Conservation (phyloP, 92 coral and sea anemone genomes). For the Porites evermanni region DNA sequence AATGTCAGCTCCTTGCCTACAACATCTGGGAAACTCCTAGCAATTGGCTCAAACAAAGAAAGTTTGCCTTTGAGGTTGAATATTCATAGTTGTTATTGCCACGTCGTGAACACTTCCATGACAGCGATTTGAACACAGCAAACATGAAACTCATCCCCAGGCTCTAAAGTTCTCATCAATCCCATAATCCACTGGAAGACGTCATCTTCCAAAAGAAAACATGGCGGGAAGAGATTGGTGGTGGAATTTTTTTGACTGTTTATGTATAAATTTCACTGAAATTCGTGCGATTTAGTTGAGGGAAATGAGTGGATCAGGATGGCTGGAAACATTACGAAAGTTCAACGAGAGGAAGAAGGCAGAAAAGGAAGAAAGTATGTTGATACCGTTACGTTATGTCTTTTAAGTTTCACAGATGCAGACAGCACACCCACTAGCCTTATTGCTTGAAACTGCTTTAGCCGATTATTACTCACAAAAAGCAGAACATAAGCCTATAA, state of each 20-base stretch:
- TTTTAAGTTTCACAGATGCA: not conserved
- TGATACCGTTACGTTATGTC: not conserved
- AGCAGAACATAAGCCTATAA: too few species aligned
- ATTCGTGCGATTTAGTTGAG: conserved; percentile 6
- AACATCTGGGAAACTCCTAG: not conserved
- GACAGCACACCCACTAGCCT: not conserved
- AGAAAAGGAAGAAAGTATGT: conserved; percentile 65
- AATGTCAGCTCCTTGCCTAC: not conserved
- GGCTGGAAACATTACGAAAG: conserved; percentile 78
- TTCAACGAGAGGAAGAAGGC: conserved; percentile 79
- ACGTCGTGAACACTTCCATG: conserved; percentile 39
- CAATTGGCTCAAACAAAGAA: not conserved
- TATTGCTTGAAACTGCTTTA: not conserved
- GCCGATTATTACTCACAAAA: too few species aligned
- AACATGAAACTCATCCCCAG: conserved; percentile 27
- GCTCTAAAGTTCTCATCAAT: not conserved
- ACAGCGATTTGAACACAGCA: conserved; percentile 25
- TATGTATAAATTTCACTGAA: not conserved
- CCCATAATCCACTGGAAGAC: conserved; percentile 58
- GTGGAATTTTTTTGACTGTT: not conserved
- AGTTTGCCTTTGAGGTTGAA: conserved; percentile 12
- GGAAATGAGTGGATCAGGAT: conserved; percentile 58
- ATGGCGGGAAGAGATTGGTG: conserved; percentile 74
- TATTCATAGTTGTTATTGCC: conserved; percentile 32
- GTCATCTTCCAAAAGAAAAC: conserved; percentile 75